A percentile compares a stretch with the other conserved stretches of the same genome.
Conservation (phyloP, 2,888 invertebrate genomes). For the Thereva nobilitata region DNA sequence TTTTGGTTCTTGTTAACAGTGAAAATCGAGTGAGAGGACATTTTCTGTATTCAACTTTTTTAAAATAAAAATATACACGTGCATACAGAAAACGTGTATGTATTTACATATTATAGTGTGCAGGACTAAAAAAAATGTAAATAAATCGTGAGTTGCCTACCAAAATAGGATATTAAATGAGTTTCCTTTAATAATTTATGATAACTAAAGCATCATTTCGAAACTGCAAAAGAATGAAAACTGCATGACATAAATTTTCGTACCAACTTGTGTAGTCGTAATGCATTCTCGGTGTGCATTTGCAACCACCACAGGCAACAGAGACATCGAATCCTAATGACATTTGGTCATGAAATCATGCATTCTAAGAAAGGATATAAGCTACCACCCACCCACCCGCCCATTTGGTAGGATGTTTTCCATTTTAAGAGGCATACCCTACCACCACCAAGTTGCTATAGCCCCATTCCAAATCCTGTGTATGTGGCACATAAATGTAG, state of each 20-base stretch:
- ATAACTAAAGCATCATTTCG: slow-evolving; percentile 15
- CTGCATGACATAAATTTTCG: slow-evolving; percentile 37
- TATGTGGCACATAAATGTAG: slow-evolving; percentile 2
- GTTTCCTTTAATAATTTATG: slow-evolving; percentile 29
- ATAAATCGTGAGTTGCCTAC: slow-evolving; percentile 17
- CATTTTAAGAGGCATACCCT: background rate
- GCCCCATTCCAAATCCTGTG: slow-evolving; percentile 2
- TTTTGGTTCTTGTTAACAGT: background rate
- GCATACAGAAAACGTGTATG: no score
- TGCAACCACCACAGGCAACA: background rate
- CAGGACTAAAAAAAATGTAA: slow-evolving; percentile 15
- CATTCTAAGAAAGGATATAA: background rate
- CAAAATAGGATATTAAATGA: slow-evolving; percentile 12
- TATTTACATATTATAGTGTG: no score
- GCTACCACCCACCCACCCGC: background rate
- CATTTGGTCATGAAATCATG: slow-evolving; percentile 33
- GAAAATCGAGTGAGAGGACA: background rate
- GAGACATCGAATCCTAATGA: slow-evolving; percentile 30
- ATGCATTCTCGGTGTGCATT: slow-evolving; percentile 21
- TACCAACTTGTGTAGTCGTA: slow-evolving; percentile 28
- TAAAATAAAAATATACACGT: no score
- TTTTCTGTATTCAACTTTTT: no score
- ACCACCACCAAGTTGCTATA: background rate
- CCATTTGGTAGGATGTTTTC: background rate
- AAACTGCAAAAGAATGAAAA: slow-evolving; percentile 1